Base-by-base conservation (phyloP, 2,888 invertebrate species). In the Harmothoe impar region DNA sequence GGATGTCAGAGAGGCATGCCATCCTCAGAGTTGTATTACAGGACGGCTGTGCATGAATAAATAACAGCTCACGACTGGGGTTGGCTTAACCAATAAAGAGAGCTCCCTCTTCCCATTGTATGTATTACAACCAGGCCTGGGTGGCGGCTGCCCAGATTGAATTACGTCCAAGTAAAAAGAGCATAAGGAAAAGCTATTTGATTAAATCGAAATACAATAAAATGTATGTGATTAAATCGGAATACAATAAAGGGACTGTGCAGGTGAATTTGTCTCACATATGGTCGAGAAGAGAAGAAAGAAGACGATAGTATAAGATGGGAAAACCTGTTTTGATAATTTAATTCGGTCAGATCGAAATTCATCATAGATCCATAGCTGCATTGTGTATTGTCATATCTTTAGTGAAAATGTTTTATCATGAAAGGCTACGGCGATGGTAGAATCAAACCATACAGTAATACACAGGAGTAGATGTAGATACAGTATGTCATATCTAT, bases 1-100 rank as follows among this genome's bases (percentile, higher is more conserved):
- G 62, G 62, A 62, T 62, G n/a, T n/a, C 62, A n/a, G 62, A 15
- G 62, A 62, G 62, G 62, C 62, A 62, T 62, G n/a, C 62, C 62
- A 62, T 62, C n/a, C 62, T 15, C 20, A 20, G 62, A n/a, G 62
- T 62, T n/a, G n/a, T 62, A 62, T 62, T 62, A 62, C 62, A n/a
- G 23, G 62, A n/a, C 12, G 62, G 12, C 62, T n/a, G 62, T 20
- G 23, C 20, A 62, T 62, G 62, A 62, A 62, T 62, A 62, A 62
- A 62, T 62, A 62, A 62, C 23, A n/a, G 62, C 62, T 43, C 62
- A 62, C 12, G 7, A 62, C 62, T 62, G 10, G 62, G 62, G 62
- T 62, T 62, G 62, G 62, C 15, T n/a, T 62, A 20, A 62, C n/a
- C 62, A 62, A 62, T 62, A 62, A 62, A 62, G 62, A n/a, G n/a